These are phyloP conservation scores for Hemistola chrysoprasaria DNA, from an alignment of 2,888 invertebrate species.

Conservation along the genomic window DNA sequence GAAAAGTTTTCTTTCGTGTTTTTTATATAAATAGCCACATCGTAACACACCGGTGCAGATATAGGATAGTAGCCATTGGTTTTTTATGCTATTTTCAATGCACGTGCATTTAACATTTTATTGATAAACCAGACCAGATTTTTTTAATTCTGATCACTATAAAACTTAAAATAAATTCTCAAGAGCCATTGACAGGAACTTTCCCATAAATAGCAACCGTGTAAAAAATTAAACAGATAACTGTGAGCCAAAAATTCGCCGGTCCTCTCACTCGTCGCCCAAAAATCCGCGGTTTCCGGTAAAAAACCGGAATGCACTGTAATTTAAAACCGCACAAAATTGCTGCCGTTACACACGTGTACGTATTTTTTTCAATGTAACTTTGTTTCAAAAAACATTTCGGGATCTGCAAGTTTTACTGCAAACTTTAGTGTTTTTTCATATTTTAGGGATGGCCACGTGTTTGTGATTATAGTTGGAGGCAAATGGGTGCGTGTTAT, in stretches of 20 bases:
- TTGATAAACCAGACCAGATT: too few species aligned
- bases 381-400: conserved; percentile 46
- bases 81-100: conserved; percentile 32
- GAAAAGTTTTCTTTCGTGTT: conserved; percentile 39
- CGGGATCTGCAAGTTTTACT: conserved; percentile 25
- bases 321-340: conserved; percentile 76
- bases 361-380: conserved; percentile 55
- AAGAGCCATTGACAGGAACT: conserved; percentile 1
- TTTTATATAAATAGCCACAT: conserved; percentile 40
- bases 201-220: conserved; percentile 11
- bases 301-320: conserved; percentile 65
- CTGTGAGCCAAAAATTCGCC: conserved; percentile 50
- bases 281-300: conserved; percentile 73
- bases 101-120: conserved; percentile 32
- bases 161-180: not conserved
- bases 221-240: conserved; percentile 25
- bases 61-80: conserved; percentile 46
- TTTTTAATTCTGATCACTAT: too few species aligned
- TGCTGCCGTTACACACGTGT: conserved; percentile 67
- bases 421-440: conserved; percentile 23
- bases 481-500: conserved; percentile 65
- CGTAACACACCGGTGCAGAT: conserved; percentile 42
- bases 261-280: conserved; percentile 51
- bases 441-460: conserved; percentile 57
- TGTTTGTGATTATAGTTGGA: conserved; percentile 69